Percentiles rank a stretch among this genome's conserved stretches.
Conservation (phyloP, 2,113 vertebrate species). For the Tauraco erythrolophus region DNA sequence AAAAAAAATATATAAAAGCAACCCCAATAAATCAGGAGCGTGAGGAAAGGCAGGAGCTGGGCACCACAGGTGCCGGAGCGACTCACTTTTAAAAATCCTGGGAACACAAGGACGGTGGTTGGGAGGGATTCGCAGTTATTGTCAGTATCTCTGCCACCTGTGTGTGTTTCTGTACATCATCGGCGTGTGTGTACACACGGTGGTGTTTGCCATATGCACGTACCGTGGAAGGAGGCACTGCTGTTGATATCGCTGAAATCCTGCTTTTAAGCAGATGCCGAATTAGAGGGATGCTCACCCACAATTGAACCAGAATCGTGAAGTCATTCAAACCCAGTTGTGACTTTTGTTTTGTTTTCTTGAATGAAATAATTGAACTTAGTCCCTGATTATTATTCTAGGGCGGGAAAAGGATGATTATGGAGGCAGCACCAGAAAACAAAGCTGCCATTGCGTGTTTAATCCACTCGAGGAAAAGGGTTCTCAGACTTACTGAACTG, state of each 20-base stretch:
- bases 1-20: background rate
- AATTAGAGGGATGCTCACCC: background rate
- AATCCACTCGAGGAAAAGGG: slow-evolving; percentile 15
- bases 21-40: background rate
- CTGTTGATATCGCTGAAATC: background rate
- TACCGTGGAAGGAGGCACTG: background rate
- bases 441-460: slow-evolving; percentile 28
- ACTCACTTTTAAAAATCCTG: background rate
- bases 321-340: background rate
- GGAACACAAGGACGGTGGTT: background rate
- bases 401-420: slow-evolving; percentile 11
- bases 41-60: background rate
- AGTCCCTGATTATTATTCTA: background rate
- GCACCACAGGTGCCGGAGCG: background rate
- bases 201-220: background rate
- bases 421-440: slow-evolving; percentile 50
- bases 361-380: slow-evolving; percentile 21
- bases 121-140: background rate
- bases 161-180: background rate
- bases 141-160: background rate
- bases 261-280: background rate
- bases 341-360: slow-evolving; percentile 24
- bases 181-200: background rate
- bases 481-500: slow-evolving; percentile 13
- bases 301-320: background rate